Percentiles rank a stretch among this genome's conserved stretches.
phyloP scores from a whole-genome alignment of 1,140 invertebrate species.

The Brachionus plicatilis region DNA sequence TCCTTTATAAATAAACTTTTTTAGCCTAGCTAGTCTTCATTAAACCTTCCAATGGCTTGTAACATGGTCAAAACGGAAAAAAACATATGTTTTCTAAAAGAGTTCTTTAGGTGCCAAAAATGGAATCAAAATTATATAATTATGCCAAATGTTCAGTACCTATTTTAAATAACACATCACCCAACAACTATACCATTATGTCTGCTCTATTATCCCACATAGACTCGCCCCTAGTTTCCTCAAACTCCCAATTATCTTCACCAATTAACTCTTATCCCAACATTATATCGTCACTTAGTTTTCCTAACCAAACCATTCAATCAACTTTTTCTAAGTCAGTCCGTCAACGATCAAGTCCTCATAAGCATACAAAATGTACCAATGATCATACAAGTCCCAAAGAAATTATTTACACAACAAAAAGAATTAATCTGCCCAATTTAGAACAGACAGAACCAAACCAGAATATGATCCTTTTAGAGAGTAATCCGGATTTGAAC shows the following conservation, averaged over 20 bases:
- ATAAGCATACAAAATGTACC: background rate
- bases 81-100: background rate
- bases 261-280: background rate
- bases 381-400: background rate
- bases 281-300: background rate
- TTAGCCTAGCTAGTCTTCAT: background rate
- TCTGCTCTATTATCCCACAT: slow-evolving; percentile 31
- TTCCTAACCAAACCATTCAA: slow-evolving; percentile 20
- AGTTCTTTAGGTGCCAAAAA: background rate
- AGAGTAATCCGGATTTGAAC: background rate
- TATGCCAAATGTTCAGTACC: slow-evolving; percentile 36
- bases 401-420: slow-evolving; percentile 13
- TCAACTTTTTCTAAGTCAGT: background rate
- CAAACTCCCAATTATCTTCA: background rate
- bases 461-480: background rate
- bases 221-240: background rate
- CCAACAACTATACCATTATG: slow-evolving; percentile 26
- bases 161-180: background rate
- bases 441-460: background rate
- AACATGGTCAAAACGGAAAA: background rate
- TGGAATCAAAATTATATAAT: slow-evolving; percentile 26
- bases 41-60: background rate
- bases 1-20: background rate
- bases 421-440: background rate
- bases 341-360: background rate